Evolutionary conservation across 2,888 invertebrate genomes (phyloP), one percentile per base, ranked within the genome.

Genomic region (Andricus curvator): DNA sequence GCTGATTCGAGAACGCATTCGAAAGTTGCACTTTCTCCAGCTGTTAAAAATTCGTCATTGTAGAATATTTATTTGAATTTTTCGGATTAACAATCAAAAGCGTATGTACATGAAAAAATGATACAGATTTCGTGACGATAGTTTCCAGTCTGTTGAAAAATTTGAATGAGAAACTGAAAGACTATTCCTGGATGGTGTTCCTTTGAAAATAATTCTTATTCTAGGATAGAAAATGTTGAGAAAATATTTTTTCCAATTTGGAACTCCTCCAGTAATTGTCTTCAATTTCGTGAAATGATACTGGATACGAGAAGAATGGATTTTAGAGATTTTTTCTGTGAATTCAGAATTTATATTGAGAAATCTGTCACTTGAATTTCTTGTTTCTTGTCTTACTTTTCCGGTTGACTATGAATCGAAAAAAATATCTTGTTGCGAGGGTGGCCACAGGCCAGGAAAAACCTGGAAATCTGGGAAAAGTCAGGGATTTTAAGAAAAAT

Each of bases 11-110:
- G 94, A 85, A 95, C 94, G 91, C 97, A 97, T 93, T 97, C 97
- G 93, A 98, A 97, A 83, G 94, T 93, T 64, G 97, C 97, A 89
- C 95, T 96, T 90, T 97, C 97, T 77, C 97, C 97, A 91, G 97
- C 98, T 98, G 94, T 60, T 77, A 81, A 13, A 82, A 82, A 76
- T 13, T 70, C 66, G 65, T 48, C 51, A 48, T n/a, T 65, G 51
- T 84, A 33, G 37, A 62, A 56, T 68, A 25, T 68, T 29, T 60
- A 60, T 62, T 51, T 13, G 25, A 1, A 22, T 25, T 33, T 22
- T 66, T 25, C 9, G 41, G 9, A 4, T 51, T 11, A 22, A 74
- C 74, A 33, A 77, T 64, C 17, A 77, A 29, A 62, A 77, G 77
- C 64, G 62, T 77, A 65, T 65, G 77, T 77, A 62, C 25, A 64